Conservation (phyloP, 2,888 invertebrate genomes). For the Hirtodrosophila duncani region DNA sequence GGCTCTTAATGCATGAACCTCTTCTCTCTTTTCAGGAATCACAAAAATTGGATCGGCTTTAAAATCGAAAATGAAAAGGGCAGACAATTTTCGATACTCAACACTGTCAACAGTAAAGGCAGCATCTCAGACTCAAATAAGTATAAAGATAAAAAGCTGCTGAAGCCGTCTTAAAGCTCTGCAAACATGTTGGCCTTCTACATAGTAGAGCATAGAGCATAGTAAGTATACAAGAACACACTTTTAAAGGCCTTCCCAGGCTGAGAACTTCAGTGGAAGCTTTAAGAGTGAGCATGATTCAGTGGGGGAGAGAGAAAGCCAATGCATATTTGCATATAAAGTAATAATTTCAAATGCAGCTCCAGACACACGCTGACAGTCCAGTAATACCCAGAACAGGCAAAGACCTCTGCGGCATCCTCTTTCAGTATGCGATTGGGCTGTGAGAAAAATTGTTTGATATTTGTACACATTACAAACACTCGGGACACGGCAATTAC, state of each 20-base stretch:
- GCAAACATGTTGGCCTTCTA: conserved; percentile 78
- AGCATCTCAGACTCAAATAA: conserved; percentile 28
- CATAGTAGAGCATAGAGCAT: conserved; percentile 78
- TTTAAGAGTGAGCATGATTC: conserved; percentile 7
- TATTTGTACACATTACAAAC: conserved; percentile 64
- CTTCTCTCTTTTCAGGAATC: too few relatives aligned
- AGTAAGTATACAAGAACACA: conserved; percentile 74
- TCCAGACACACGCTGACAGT: conserved; percentile 27
- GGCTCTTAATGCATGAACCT: too few relatives aligned
- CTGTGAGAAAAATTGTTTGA: conserved; percentile 51
- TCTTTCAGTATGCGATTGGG: too few relatives aligned
- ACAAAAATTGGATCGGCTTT: conserved; percentile 41
- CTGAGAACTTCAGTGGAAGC: too few relatives aligned
- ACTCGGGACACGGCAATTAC: conserved; percentile 71
- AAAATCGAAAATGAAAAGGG: too few relatives aligned
- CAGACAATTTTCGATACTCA: conserved; percentile 49
- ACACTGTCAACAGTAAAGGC: conserved; percentile 24
- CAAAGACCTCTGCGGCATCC: neutral
- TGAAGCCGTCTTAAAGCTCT: conserved; percentile 6
- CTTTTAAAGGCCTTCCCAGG: conserved; percentile 15
- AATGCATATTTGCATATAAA: conserved; percentile 47
- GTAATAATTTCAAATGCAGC: conserved; percentile 72
- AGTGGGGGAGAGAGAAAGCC: neutral
- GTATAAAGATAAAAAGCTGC: conserved; percentile 24
- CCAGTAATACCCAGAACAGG: too few relatives aligned